Evolutionary conservation across 2,113 vertebrate genomes (phyloP).

Genomic region (Stegostoma tigrinum): DNA sequence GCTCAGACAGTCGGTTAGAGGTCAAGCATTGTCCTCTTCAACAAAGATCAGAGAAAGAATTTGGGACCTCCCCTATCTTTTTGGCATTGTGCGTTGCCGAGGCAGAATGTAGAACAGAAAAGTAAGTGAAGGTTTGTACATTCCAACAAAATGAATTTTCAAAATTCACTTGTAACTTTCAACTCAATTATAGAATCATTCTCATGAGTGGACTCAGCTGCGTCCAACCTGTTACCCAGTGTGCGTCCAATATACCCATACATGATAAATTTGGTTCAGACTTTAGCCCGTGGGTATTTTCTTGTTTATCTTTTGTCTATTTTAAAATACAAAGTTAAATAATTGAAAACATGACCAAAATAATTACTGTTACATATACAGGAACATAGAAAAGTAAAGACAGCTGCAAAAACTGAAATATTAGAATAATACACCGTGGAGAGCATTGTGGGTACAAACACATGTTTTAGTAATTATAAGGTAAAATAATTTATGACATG

Average conservation of each 20-base stretch:
- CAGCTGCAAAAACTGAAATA: constrained; percentile 17
- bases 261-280: constrained; percentile 19
- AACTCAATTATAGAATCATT: constrained; percentile 11
- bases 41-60: background rate
- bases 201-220: constrained; percentile 14
- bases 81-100: background rate
- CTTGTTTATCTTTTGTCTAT: constrained; percentile 23
- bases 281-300: background rate
- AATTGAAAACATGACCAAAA: constrained; percentile 29
- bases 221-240: constrained; percentile 10
- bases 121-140: background rate
- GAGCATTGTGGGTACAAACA: background rate
- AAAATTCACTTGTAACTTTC: constrained; percentile 19
- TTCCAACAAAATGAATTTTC: background rate
- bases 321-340: constrained; percentile 35
- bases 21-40: background rate
- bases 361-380: constrained; percentile 33
- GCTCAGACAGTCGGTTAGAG: background rate
- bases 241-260: background rate
- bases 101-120: background rate
- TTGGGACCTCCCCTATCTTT: background rate
- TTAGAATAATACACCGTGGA: background rate
- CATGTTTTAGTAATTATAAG: background rate
- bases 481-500: constrained; percentile 18
- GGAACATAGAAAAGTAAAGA: constrained; percentile 15